Base-by-base conservation (phyloP, 2,888 invertebrate genomes). In the Doris montereyensis region DNA sequence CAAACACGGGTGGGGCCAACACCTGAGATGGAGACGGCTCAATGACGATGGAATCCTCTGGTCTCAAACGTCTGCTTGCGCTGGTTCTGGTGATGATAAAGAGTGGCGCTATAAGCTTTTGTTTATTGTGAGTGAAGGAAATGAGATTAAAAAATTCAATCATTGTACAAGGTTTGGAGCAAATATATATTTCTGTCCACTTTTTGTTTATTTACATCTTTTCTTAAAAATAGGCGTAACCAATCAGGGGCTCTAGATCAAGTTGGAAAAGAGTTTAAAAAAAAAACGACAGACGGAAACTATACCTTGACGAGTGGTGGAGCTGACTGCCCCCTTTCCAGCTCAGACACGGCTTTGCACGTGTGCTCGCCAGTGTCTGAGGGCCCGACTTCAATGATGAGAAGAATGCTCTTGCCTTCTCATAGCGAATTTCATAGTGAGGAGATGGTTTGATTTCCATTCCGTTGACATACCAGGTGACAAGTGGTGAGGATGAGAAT, bases 351-450 rank as follows among this genome's bases (percentile, higher is more conserved):
- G 58, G 98, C 97, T 79, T 97, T 94, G 90, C 98, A 97, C 1
- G 97, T 98, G 91, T 98, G 98, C 58, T 97, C 97, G 68, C 98
- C 98, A 1, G 97, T 97, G 92, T 99, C 99, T 92, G 97, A 97
- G 28, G 97, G 97, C 21, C 87, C 86, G 32, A 90, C 89, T 80
- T 91, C 89, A 68, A 88, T 88, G 74, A 90, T 89, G 21, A 90
- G 87, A 67, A 90, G 86, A 2, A 87, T 84, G 68, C 86, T 86
- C 82, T 87, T 89, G 17, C 88, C 87, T 87, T 88, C 73, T 89
- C 88, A 76, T 84, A 85, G 28, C 84, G 83, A 77, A 90, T 88
- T 76, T 89, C 88, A 81, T 90, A 90, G 81, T 89, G 89, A 34
- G 88, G 88, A 3, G 90, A 90, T 0, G 91, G 90, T 60, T 88